phyloP scores from a whole-genome alignment of 1,140 invertebrate genomes.

The Anadara kagoshimensis region DNA sequence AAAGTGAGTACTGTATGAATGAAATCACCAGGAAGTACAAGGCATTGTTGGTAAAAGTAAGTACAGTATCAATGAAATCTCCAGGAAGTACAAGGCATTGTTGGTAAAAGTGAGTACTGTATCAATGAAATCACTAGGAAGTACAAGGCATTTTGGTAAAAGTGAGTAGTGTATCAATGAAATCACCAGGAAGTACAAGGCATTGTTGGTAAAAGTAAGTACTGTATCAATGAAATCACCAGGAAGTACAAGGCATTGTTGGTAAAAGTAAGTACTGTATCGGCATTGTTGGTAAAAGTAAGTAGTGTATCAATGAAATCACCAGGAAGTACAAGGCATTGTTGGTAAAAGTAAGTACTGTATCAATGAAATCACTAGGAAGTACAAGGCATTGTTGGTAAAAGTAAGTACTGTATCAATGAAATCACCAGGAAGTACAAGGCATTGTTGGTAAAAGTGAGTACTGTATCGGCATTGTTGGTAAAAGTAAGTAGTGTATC shows the following conservation, averaged over 20 bases:
- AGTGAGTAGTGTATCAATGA: conserved; percentile 75
- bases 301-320: conserved; percentile 73
- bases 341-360: conserved; percentile 74
- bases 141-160: conserved; percentile 55
- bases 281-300: conserved; percentile 54
- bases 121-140: conserved; percentile 66
- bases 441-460: conserved; percentile 54
- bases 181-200: conserved; percentile 48
- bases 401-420: conserved; percentile 75
- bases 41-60: conserved; percentile 54
- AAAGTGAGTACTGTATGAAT: conserved; percentile 75
- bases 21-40: conserved; percentile 61
- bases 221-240: conserved; percentile 73
- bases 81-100: conserved; percentile 46
- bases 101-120: conserved; percentile 74
- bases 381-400: conserved; percentile 54
- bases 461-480: conserved; percentile 55
- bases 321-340: conserved; percentile 47
- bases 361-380: conserved; percentile 65
- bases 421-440: conserved; percentile 61
- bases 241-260: conserved; percentile 52
- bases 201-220: conserved; percentile 65
- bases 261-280: too few species aligned
- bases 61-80: conserved; percentile 74
- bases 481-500: too few species aligned